Conservation (phyloP, 2,113 vertebrate genomes). For the Pipra filicauda region DNA sequence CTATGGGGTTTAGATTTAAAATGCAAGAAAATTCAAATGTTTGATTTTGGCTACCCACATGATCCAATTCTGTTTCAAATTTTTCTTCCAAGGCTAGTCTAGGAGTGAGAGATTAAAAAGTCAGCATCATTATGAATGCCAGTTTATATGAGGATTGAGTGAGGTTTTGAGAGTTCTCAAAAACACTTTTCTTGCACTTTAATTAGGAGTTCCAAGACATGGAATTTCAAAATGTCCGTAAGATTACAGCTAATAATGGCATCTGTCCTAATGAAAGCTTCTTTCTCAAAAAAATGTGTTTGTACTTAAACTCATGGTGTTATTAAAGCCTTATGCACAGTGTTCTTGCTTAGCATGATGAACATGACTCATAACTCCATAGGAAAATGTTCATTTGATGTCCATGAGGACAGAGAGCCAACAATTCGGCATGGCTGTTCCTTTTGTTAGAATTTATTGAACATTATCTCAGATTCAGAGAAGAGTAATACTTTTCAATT, state of each 20-base stretch:
- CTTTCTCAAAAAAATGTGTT: slow-evolving; percentile 10
- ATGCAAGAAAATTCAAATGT: not conserved
- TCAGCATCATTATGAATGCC: not conserved
- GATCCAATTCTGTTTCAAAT: not conserved
- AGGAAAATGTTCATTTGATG: slow-evolving; percentile 27
- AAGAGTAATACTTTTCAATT: not conserved
- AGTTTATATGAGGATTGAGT: not conserved
- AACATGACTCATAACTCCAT: slow-evolving; percentile 45
- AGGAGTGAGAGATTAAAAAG: not conserved
- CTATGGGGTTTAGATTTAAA: not conserved
- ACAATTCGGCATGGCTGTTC: not conserved
- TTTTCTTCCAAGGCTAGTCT: not conserved
- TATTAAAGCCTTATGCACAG: slow-evolving; percentile 51
- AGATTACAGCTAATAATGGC: not conserved
- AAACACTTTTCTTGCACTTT: not conserved
- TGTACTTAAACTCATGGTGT: not conserved
- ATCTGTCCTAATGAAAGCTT: not conserved
- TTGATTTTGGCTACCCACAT: not conserved
- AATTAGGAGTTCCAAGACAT: not conserved
- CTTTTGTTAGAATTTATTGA: not conserved
- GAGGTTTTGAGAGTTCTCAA: not conserved
- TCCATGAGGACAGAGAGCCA: not conserved
- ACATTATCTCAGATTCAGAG: not conserved
- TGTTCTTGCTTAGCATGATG: slow-evolving; percentile 1
- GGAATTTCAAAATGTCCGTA: not conserved